phyloP scores from a whole-genome alignment of 2,888 invertebrate genomes.

The Lumbricus terrestris region DNA sequence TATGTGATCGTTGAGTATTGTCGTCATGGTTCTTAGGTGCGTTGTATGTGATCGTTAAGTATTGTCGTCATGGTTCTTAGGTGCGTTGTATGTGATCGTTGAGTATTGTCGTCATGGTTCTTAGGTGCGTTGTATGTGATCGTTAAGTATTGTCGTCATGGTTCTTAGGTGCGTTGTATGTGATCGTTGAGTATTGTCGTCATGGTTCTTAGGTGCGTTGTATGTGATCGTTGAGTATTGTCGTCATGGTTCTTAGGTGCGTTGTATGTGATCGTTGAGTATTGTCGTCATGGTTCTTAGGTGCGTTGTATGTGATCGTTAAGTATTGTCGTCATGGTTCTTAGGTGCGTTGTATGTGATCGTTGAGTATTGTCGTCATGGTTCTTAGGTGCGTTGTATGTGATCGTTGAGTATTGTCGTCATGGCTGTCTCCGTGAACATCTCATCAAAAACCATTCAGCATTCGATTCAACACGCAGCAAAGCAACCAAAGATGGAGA shows the following conservation, averaged over 20 bases:
- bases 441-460: conserved; percentile 57
- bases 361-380: conserved; percentile 86
- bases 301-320: conserved; percentile 86
- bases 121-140: conserved; percentile 87
- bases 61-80: conserved; percentile 90
- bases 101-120: conserved; percentile 93
- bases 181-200: conserved; percentile 91
- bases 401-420: conserved; percentile 91
- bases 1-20: conserved; percentile 93
- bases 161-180: conserved; percentile 85
- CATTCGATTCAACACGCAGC: neutral
- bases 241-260: conserved; percentile 89
- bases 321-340: conserved; percentile 93
- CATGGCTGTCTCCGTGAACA: conserved; percentile 90
- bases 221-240: conserved; percentile 93
- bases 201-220: conserved; percentile 90
- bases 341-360: conserved; percentile 87
- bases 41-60: conserved; percentile 88
- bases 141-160: conserved; percentile 90
- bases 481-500: neutral
- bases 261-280: conserved; percentile 88
- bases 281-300: conserved; percentile 90
- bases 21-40: conserved; percentile 89
- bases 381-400: conserved; percentile 80
- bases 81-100: conserved; percentile 86